Conservation (phyloP, 2,888 invertebrate species). For the Aelia acuminata region DNA sequence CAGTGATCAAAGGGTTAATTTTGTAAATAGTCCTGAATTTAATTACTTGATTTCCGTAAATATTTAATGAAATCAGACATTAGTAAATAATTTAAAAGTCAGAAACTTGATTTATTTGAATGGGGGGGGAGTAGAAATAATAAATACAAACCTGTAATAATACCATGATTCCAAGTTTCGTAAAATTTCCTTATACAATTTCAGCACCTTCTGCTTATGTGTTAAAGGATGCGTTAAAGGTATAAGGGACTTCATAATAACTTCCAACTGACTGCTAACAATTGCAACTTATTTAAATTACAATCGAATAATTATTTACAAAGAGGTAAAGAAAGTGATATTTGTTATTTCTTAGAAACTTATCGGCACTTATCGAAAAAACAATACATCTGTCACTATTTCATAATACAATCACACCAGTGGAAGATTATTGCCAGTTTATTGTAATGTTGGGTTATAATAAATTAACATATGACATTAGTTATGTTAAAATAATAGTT, state of each 20-base stretch:
- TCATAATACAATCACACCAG: background rate
- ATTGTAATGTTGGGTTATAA: background rate
- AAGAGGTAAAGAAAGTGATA: background rate
- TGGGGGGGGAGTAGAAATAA: background rate
- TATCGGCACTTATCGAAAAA: background rate
- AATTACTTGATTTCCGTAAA: too few relatives aligned
- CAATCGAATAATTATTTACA: background rate
- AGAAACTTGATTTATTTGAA: too few relatives aligned
- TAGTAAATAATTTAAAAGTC: too few relatives aligned
- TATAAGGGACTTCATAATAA: background rate
- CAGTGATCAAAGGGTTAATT: too few relatives aligned
- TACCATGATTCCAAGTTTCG: conserved; percentile 79
- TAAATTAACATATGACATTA: background rate
- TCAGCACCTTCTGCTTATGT: conserved; percentile 82
- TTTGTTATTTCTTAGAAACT: background rate
- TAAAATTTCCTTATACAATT: conserved; percentile 81
- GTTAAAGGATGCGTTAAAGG: conserved; percentile 69
- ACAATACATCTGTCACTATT: background rate
- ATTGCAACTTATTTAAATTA: background rate
- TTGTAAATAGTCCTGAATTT: too few relatives aligned
- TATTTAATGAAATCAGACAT: too few relatives aligned
- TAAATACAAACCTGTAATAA: conserved; percentile 73
- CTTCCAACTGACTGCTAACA: background rate
- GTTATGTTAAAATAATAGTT: conserved; percentile 7
- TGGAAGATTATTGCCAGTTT: background rate